Evolutionary conservation across 2,888 invertebrate genomes (phyloP).

Genomic region (Aporophyla lueneburgensis): DNA sequence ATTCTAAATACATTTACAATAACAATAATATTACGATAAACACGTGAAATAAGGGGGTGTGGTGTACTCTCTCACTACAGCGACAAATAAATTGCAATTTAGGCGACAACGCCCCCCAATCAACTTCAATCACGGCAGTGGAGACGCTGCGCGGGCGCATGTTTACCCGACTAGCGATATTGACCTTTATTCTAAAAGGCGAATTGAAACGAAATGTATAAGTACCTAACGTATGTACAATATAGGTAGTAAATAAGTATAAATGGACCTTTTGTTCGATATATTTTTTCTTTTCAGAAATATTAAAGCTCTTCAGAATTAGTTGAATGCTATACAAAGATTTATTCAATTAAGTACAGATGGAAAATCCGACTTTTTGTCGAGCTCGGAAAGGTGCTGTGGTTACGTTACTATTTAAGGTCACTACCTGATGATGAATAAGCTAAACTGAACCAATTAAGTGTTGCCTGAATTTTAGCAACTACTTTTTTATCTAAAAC

Average conservation of each 20-base stretch:
- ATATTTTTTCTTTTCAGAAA: not conserved
- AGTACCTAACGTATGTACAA: not conserved
- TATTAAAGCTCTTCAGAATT: constrained; percentile 7
- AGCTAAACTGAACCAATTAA: not conserved
- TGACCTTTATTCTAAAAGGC: constrained; percentile 56
- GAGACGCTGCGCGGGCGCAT: constrained; percentile 67
- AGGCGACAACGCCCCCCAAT: constrained; percentile 75
- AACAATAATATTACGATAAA: not conserved
- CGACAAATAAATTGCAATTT: constrained; percentile 73
- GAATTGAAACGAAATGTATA: constrained; percentile 12
- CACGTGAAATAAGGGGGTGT: constrained; percentile 64
- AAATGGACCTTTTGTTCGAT: not conserved
- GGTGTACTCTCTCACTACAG: constrained; percentile 58
- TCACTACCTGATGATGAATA: not conserved
- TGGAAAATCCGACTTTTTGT: constrained; percentile 20
- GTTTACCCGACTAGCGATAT: constrained; percentile 58
- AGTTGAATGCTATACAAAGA: not conserved
- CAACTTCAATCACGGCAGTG: constrained; percentile 75
- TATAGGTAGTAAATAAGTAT: not conserved
- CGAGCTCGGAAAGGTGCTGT: not conserved
- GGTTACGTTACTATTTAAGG: not conserved
- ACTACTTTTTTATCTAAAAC: not conserved
- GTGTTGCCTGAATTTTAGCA: not conserved
- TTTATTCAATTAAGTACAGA: not conserved
- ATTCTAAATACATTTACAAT: not conserved